Evolutionary conservation across 2,113 vertebrate species (phyloP).

Genomic region (Paralichthys olivaceus): DNA sequence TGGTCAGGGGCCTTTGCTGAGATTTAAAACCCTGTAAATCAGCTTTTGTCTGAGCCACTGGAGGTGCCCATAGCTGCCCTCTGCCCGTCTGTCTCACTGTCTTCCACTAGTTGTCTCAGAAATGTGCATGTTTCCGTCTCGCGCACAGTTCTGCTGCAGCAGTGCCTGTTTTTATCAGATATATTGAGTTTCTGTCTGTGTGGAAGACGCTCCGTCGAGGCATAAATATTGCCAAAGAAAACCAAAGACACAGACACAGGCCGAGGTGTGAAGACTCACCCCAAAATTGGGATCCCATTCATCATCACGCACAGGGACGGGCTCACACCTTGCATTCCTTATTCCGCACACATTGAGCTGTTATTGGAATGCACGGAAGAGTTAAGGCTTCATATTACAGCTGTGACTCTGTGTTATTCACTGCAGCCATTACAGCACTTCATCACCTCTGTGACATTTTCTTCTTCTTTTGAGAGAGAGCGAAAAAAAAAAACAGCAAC

Average conservation of each 20-base stretch:
- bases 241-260: constrained; percentile 29
- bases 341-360: constrained; percentile 42
- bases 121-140: neutral
- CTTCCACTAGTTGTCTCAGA: constrained; percentile 32
- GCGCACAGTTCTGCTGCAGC: neutral
- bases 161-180: constrained; percentile 49
- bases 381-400: constrained; percentile 51
- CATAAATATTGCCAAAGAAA: constrained; percentile 62
- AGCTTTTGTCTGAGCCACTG: constrained; percentile 66
- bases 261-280: constrained; percentile 43
- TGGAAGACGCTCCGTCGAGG: constrained; percentile 40
- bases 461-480: neutral
- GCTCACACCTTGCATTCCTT: constrained; percentile 59
- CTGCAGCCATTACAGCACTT: constrained; percentile 30
- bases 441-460: constrained; percentile 23
- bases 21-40: constrained; percentile 70
- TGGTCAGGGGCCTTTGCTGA: constrained; percentile 51
- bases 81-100: constrained; percentile 28
- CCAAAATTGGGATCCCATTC: constrained; percentile 58
- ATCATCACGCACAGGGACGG: constrained; percentile 35
- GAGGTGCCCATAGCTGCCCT: constrained; percentile 54
- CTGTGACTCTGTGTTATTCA: constrained; percentile 47
- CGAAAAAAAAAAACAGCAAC: neutral
- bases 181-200: constrained; percentile 59
- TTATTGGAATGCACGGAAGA: constrained; percentile 48